These are phyloP conservation scores for Harpalus rufipes DNA, from an alignment of 2,888 invertebrate genomes.

Conservation along the genomic window DNA sequence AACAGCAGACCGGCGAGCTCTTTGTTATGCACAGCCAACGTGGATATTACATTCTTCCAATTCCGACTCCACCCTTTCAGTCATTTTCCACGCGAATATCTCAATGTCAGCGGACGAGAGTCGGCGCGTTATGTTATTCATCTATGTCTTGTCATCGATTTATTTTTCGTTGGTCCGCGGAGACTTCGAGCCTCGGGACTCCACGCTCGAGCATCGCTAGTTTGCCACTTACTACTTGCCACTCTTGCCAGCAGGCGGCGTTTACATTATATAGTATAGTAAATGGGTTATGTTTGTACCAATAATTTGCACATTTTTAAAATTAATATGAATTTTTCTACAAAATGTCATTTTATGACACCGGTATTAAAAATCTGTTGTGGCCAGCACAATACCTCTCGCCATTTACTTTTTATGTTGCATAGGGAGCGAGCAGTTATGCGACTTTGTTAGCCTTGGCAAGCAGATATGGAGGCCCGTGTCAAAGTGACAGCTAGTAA, in stretches of 20 bases:
- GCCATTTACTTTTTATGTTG: no score
- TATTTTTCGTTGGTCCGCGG: conserved; percentile 54
- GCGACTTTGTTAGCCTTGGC: no score
- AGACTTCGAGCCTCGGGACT: conserved; percentile 17
- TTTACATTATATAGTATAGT: no score
- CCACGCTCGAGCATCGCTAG: neutral
- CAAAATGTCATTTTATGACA: no score
- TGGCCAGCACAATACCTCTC: no score
- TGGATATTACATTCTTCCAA: conserved; percentile 65
- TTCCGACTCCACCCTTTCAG: conserved; percentile 58
- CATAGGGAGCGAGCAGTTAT: no score
- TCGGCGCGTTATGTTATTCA: conserved; percentile 53
- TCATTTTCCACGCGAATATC: conserved; percentile 64
- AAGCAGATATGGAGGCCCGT: no score
- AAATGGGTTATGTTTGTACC: no score
- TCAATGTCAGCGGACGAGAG: conserved; percentile 52
- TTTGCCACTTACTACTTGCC: neutral
- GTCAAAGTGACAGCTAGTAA: no score
- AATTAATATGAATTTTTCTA: no score
- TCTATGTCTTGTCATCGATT: conserved; percentile 65
- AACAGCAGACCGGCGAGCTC: conserved; percentile 11
- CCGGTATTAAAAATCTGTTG: no score
- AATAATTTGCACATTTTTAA: no score
- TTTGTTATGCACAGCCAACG: conserved; percentile 56
- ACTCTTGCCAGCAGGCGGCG: neutral